Base-by-base conservation (phyloP, 1,140 invertebrate species). In the Caenorhabditis remanei region DNA sequence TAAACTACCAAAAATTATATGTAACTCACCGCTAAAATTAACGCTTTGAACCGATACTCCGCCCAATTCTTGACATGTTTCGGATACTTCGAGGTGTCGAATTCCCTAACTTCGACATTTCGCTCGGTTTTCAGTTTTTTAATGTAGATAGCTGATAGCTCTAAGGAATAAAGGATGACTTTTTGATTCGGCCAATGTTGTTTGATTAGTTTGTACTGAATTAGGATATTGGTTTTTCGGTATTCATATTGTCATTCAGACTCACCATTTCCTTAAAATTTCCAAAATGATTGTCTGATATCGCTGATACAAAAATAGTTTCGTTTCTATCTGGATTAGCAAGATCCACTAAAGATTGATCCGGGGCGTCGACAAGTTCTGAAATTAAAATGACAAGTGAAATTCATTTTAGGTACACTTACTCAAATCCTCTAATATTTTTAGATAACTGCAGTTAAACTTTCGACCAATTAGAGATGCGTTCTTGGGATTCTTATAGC, bases 401-500 rank as follows among this genome's bases (percentile, higher is more conserved):
- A 32, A 32, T 2, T 21, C 21, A 4, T 21, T 61, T 21, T 61
- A 4, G 24, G 24, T 32, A 32, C 0, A 32, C 7, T 43, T n/a
- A 71, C 65, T 71, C 41, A 71, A 19, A 43, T 71, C 65, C n/a
- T 71, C 65, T 13, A 71, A 11, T 43, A 41, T 46, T 9, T 16
- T 46, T 2, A 71, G 8, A 16, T n/a, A 46, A 19, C 8, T 43
- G 65, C 65, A 71, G 19, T 71, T 24, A 41, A 71, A 71, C 14
- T 21, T n/a, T 46, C 46, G 43, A 19, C 65, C 65, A 46, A 43
- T 46, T 1, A 71, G 41, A 19, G 65, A 43, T 11, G 16, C 3
- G 41, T 71, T 71, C 65, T 71, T 71, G 2, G 65, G 65, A 46
- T 71, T 71, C 19, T 14, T 71, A 8, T 71, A 71, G 46, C 65